Evolutionary conservation across 2,888 invertebrate species (phyloP), one percentile per base, ranked within the genome.

Genomic region (Napeogenes inachia): DNA sequence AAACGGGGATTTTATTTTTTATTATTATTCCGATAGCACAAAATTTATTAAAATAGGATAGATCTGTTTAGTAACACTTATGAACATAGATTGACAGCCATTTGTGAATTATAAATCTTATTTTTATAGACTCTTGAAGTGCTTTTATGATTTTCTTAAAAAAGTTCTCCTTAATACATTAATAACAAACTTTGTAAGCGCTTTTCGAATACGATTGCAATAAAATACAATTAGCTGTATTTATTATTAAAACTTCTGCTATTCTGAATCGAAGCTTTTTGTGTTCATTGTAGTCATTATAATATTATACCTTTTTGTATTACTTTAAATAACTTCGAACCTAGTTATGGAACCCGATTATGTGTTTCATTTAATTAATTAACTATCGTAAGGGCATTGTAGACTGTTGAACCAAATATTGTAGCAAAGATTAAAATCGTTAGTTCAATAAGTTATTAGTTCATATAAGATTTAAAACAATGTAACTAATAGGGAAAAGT

Each of bases 241-340:
- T 50, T 50, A 50, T 50, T 50, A 50, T 30, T 30, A 30, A 50
- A 50, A 50, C 50, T 50, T 50, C 30, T 50, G 50, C 50, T 8
- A 50, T 30, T 21, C 50, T 6, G 10, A 2, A 42, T 30, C 50
- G 30, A 30, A 10, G 10, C 50, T 30, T 30, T 50, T 50, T 30
- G 30, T 30, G 50, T 30, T 21, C 4, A 50, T 50, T 50, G 30
- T 12, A 21, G 42, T 42, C 10, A 10, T 42, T 50, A 50, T 50
- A 50, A 50, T 3, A 21, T 21, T 3, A 30, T 21, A 30, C 10
- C 10, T 8, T 50, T 2, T 50, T 5, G 4, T 10, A 30, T 30
- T 6, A 4, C 4, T 35, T 35, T 4, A 30, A 50, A 30, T 30
- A 30, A 12, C 30, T 21, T 30, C 4, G 30, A 50, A 50, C 30